Evolutionary conservation across 2,113 vertebrate genomes (phyloP), one percentile per base, ranked within the genome.

Genomic region (Pluvianellus socialis): DNA sequence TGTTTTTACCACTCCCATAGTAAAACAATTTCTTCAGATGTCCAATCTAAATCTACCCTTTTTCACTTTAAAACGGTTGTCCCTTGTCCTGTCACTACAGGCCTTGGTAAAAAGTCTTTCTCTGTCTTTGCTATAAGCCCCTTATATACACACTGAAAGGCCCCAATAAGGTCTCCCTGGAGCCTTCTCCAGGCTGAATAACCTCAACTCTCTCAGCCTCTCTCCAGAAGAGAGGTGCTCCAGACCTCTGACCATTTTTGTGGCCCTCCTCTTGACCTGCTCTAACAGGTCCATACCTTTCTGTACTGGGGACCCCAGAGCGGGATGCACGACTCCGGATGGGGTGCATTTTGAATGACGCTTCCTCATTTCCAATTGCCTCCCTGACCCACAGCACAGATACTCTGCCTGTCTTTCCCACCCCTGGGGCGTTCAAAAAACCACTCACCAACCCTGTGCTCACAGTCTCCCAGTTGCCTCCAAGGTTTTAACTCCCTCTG

Each of bases 341-440:
- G 28, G 26, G 27, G 26, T 68, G n/a, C n/a, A 45, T 72, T 86
- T 75, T 93, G 58, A 88, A 38, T 32, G 33, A 72, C 4, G 3
- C 22, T 73, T 83, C 33, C 92, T 56, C 3, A 1, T 79, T 90
- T 52, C 42, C 8, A 75, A 8, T 3, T 35, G 24, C 32, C 14
- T 85, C 28, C 13, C 61, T 2, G 9, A 50, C 15, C 18, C 33
- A 67, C 9, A 42, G 14, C 0, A 0, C 50, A 73, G 58, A 42
- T 33, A 19, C 12, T 79, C 14, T 16, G 13, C 49, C 21, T 73
- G n/a, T 22, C 27, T 40, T 82, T 61, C 14, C 28, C 17, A 45
- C 3, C 9, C 32, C 18, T n/a, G 42, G 30, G 24, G 9, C 4
- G 9, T 59, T 52, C 33, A 52, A 33, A 71, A 83, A 72, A 20